These are phyloP conservation scores for Kryptopterus vitreolus DNA, from an alignment of 2,797 vertebrate genomes.

Conservation along the genomic window DNA sequence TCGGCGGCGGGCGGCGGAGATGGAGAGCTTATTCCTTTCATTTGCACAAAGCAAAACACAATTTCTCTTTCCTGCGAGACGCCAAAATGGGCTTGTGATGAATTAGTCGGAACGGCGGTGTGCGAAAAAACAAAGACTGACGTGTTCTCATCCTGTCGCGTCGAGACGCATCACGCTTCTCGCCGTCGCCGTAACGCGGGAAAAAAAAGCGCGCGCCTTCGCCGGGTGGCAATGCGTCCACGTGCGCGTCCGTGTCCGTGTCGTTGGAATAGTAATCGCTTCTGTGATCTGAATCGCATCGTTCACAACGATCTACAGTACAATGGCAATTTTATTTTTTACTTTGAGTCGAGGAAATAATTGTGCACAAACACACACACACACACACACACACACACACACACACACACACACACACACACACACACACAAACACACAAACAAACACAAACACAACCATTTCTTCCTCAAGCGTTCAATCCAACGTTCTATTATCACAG, in stretches of 20 bases:
- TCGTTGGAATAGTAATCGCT: conserved; percentile 13
- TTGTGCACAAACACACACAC: neutral
- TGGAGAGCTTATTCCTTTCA: conserved; percentile 67
- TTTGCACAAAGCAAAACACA: conserved; percentile 66
- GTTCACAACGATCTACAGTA: neutral
- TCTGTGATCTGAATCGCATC: conserved; percentile 6
- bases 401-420: conserved; percentile 3
- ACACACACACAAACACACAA: neutral
- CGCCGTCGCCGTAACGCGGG: conserved; percentile 28
- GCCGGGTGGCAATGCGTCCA: neutral
- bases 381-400: neutral
- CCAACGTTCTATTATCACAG: no score
- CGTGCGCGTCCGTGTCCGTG: neutral
- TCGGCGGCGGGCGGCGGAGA: conserved; percentile 70
- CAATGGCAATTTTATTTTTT: neutral
- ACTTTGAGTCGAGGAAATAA: neutral
- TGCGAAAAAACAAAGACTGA: conserved; percentile 50
- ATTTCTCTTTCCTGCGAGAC: conserved; percentile 53
- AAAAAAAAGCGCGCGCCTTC: neutral
- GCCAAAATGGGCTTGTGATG: conserved; percentile 61
- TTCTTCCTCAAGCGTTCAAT: neutral
- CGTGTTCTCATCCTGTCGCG: conserved; percentile 60
- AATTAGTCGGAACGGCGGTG: conserved; percentile 60
- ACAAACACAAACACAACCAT: neutral
- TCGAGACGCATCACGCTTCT: conserved; percentile 56